Conservation (phyloP, 2,888 invertebrate species). For the Nebria salina region DNA sequence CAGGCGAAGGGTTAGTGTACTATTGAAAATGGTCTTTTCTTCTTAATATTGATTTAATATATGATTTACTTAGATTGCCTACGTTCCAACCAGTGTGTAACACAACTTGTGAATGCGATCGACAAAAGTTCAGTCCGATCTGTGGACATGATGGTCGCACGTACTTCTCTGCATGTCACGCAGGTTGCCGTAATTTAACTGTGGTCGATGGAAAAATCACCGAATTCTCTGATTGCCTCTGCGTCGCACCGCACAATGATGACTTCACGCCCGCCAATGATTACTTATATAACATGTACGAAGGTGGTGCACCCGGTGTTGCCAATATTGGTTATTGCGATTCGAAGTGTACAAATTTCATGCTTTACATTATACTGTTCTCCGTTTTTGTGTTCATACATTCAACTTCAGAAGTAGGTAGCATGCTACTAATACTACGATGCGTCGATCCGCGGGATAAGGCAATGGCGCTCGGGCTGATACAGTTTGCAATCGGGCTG, state of each 20-base stretch:
- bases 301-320: slow-evolving; percentile 57
- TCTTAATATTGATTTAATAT: slow-evolving; percentile 18
- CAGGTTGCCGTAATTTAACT: slow-evolving; percentile 78
- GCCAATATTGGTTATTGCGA: slow-evolving; percentile 85
- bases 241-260: slow-evolving; percentile 56
- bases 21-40: slow-evolving; percentile 17
- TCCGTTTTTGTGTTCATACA: slow-evolving; percentile 90
- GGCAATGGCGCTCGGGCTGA: slow-evolving; percentile 93
- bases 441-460: slow-evolving; percentile 93
- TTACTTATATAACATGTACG: slow-evolving; percentile 28
- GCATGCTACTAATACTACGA: slow-evolving; percentile 87
- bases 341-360: slow-evolving; percentile 80
- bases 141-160: slow-evolving; percentile 85
- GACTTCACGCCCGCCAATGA: neutral
- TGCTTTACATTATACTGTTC: slow-evolving; percentile 83
- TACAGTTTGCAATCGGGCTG: slow-evolving; percentile 91
- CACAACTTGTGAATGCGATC: slow-evolving; percentile 76
- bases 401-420: slow-evolving; percentile 92
- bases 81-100: slow-evolving; percentile 71
- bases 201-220: slow-evolving; percentile 69
- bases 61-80: slow-evolving; percentile 52
- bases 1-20: slow-evolving; percentile 54
- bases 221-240: slow-evolving; percentile 66
- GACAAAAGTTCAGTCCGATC: slow-evolving; percentile 82
- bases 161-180: slow-evolving; percentile 90